Base-by-base conservation (phyloP, 2,113 vertebrate genomes). In the Ondatra zibethicus region DNA sequence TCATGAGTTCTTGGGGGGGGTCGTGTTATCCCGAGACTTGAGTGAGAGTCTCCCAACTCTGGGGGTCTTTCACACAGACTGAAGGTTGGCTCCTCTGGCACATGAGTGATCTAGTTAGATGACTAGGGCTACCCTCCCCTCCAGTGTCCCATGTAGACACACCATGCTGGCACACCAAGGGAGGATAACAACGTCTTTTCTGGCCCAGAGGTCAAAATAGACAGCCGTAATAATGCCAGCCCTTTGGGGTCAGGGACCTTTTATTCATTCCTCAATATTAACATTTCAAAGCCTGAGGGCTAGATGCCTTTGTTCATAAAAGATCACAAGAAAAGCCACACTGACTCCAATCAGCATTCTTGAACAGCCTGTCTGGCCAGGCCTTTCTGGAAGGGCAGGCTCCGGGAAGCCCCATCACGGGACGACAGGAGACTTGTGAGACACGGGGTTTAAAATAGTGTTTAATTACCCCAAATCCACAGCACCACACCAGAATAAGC, bases 211-310 rank as follows among this genome's bases (percentile, higher is more conserved):
- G 68, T 87, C 95, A 87, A 65, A 61, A 76, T 72, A 92, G 96
- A 85, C 58, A 96, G 50, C 73, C 1, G 19, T 50, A 2, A 36
- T 52, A 86, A 89, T 77, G 84, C 72, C 82, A 87, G 63, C 45
- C 68, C 78, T 88, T 25, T 76, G 52, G 73, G 45, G 52, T 42
- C 36, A n/a, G 52, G 52, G 50, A 50, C 50, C 42, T 77, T 70
- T 76, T 47, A 88, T 93, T 45, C 50, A 61, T 55, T 86, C 50
- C 17, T 94, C 45, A 6, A 5, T 77, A 93, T 96, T 96, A 96
- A 92, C 96, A 92, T 95, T 97, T 97, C 87, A 94, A 13, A 92
- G 93, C 39, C 39, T n/a, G 89, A 90, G 36, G 50, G 61, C 82
- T 7, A 1, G 45, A 72, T 52, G 78, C 33, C 85, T 97, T 96